These are phyloP conservation scores for Papilio demoleus DNA, from an alignment of 2,888 invertebrate genomes.

Conservation along the genomic window DNA sequence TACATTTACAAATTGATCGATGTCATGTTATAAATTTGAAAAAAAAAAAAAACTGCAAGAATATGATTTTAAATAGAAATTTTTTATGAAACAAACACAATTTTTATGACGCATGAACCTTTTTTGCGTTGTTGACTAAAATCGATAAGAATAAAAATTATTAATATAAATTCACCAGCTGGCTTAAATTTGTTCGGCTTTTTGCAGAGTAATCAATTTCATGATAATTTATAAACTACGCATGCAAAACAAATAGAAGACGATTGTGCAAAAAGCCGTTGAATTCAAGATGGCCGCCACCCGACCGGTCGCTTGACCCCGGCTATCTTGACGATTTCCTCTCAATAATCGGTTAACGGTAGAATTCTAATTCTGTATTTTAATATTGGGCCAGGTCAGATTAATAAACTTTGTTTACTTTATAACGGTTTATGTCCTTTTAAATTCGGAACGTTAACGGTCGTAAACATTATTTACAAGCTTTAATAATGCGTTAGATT, in stretches of 20 bases:
- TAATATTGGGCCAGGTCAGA: slow-evolving; percentile 24
- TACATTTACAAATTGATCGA: slow-evolving; percentile 1
- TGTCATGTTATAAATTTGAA: no score
- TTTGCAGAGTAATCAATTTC: no score
- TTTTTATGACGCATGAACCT: no score
- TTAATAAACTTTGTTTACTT: slow-evolving; percentile 28
- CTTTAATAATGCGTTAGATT: neutral
- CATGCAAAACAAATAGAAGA: neutral
- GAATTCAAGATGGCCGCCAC: slow-evolving; percentile 36
- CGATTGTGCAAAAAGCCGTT: slow-evolving; percentile 19
- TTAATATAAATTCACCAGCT: neutral
- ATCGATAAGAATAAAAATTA: no score
- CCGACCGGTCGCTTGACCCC: slow-evolving; percentile 35
- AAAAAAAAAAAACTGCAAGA: no score
- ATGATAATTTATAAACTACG: neutral
- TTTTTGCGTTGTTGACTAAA: no score
- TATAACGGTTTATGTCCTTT: slow-evolving; percentile 31
- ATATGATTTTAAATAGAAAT: no score
- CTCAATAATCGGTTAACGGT: slow-evolving; percentile 39
- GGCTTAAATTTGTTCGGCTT: neutral
- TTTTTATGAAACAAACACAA: no score
- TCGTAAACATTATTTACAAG: slow-evolving; percentile 6
- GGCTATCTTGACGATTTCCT: slow-evolving; percentile 35
- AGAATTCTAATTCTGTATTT: slow-evolving; percentile 36
- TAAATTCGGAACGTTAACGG: slow-evolving; percentile 17